phyloP scores from a whole-genome alignment of 2,888 invertebrate genomes.

The Drosophila kambysellisi region DNA sequence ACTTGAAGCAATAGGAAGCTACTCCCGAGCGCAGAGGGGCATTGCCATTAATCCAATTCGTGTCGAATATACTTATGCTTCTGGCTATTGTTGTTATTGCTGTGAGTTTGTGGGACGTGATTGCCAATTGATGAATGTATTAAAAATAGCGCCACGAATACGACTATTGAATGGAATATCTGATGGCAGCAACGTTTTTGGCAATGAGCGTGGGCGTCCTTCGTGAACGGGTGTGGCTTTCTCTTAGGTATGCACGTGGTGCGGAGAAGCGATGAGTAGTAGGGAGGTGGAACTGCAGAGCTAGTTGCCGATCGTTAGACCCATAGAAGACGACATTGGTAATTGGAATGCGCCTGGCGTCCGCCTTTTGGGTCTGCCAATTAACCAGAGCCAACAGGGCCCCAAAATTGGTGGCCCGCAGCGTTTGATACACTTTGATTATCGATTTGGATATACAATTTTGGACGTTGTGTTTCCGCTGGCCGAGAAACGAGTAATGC shows the following conservation, averaged over 20 bases:
- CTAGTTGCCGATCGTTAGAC: slow-evolving; percentile 22
- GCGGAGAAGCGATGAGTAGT: neutral
- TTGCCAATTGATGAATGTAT: slow-evolving; percentile 71
- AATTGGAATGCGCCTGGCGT: slow-evolving; percentile 53
- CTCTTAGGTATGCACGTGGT: neutral
- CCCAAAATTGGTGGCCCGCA: slow-evolving; percentile 56
- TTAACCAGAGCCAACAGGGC: slow-evolving; percentile 28
- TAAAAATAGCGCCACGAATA: slow-evolving; percentile 63
- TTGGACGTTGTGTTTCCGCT: slow-evolving; percentile 59
- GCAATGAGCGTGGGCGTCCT: slow-evolving; percentile 28
- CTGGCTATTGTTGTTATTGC: slow-evolving; percentile 11
- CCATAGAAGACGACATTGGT: neutral
- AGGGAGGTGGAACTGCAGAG: neutral
- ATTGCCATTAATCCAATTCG: slow-evolving; percentile 47
- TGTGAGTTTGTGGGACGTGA: slow-evolving; percentile 48
- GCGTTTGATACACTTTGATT: slow-evolving; percentile 76
- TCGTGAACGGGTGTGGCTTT: slow-evolving; percentile 16
- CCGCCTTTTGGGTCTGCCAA: slow-evolving; percentile 46
- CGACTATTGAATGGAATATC: slow-evolving; percentile 39
- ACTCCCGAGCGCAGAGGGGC: slow-evolving; percentile 18
- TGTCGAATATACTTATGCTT: neutral
- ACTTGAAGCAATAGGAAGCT: slow-evolving; percentile 25
- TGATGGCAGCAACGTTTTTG: slow-evolving; percentile 47
- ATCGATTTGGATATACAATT: slow-evolving; percentile 36
- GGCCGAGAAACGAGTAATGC: slow-evolving; percentile 55